Conservation (phyloP, 2,888 invertebrate genomes). For the Drosophila fungiperda region DNA sequence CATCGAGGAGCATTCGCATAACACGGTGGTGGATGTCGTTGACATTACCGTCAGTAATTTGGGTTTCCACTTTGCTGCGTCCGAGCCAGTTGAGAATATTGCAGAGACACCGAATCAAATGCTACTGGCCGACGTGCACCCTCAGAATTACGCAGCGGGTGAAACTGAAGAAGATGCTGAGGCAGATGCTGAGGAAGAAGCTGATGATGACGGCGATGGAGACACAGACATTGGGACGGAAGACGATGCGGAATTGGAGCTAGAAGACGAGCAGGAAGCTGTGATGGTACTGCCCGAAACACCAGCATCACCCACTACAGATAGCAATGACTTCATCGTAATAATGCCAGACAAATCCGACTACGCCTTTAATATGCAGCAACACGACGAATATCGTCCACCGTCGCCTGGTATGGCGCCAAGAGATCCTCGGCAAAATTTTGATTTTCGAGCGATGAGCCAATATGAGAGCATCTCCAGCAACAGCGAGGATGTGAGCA, state of each 20-base stretch:
- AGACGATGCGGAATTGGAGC: not conserved
- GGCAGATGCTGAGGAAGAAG: not conserved
- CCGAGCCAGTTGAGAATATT: not conserved
- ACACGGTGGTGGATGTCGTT: constrained; percentile 51
- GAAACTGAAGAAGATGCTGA: constrained; percentile 6
- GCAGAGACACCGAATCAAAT: not conserved
- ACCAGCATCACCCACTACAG: constrained; percentile 55
- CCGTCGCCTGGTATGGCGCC: constrained; percentile 26
- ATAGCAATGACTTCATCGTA: constrained; percentile 33
- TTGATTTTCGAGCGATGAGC: not conserved
- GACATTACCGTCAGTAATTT: constrained; percentile 27
- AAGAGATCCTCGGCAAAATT: constrained; percentile 51
- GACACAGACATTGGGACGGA: constrained; percentile 1
- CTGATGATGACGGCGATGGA: not conserved
- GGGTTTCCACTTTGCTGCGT: not conserved
- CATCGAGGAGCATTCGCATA: constrained; percentile 51
- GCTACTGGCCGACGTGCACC: not conserved
- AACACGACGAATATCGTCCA: not conserved
- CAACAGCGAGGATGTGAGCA: constrained; percentile 32
- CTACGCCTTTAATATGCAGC: not conserved
- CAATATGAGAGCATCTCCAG: constrained; percentile 62
- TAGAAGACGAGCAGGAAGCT: not conserved
- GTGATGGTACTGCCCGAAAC: constrained; percentile 52
- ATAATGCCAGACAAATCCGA: constrained; percentile 16
- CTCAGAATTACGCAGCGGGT: not conserved